Evolutionary conservation across 53 echinoderm and acorn worm species (phyloP).

Genomic region (Astropecten irregularis): DNA sequence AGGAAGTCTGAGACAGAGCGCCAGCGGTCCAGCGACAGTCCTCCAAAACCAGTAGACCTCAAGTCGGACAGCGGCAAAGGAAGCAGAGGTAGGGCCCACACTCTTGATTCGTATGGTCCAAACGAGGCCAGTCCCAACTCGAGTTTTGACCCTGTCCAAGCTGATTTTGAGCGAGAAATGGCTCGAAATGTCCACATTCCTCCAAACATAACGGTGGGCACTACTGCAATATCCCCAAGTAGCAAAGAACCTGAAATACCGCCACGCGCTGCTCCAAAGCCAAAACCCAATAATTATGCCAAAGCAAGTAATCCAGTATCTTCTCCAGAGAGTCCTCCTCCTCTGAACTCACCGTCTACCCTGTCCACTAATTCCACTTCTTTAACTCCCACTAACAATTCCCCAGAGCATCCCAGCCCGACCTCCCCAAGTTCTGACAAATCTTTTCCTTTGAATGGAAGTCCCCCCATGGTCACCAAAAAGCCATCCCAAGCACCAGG

Average conservation of each 20-base stretch:
- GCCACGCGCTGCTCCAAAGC: background rate
- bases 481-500: no score
- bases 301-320: background rate
- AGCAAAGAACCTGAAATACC: slow-evolving; percentile 1
- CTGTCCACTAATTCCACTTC: background rate
- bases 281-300: background rate
- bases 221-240: background rate
- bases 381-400: slow-evolving; percentile 5
- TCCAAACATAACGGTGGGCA: background rate
- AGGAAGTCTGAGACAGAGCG: slow-evolving; percentile 51
- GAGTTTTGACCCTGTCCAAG: slow-evolving; percentile 9
- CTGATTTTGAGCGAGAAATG: slow-evolving; percentile 8
- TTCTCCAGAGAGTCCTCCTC: background rate
- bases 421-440: background rate
- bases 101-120: slow-evolving; percentile 48
- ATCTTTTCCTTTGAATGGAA: no score
- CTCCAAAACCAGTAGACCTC: slow-evolving; percentile 12
- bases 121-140: background rate
- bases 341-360: background rate
- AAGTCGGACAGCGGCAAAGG: slow-evolving; percentile 49
- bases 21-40: slow-evolving; percentile 43
- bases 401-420: background rate
- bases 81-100: slow-evolving; percentile 50
- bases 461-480: no score
- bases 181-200: slow-evolving; percentile 29